Evolutionary conservation across 1,140 invertebrate genomes (phyloP).

Genomic region (Zaprionus tsacasi): DNA sequence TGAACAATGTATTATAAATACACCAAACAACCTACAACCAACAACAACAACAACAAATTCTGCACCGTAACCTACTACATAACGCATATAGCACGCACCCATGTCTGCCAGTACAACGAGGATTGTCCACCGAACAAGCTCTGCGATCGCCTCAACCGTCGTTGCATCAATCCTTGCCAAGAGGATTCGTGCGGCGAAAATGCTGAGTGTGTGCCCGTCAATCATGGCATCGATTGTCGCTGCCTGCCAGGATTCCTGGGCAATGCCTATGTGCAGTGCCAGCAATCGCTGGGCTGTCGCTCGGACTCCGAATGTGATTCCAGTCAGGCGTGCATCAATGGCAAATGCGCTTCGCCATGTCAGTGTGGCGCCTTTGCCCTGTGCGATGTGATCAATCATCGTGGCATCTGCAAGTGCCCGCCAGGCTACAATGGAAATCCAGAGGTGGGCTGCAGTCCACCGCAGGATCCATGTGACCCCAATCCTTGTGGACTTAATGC

Average conservation of each 20-base stretch:
- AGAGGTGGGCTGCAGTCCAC: slow-evolving; percentile 86
- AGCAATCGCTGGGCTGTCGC: slow-evolving; percentile 88
- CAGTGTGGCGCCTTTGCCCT: slow-evolving; percentile 90
- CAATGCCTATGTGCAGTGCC: slow-evolving; percentile 91
- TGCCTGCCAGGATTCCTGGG: slow-evolving; percentile 91
- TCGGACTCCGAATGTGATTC: slow-evolving; percentile 88
- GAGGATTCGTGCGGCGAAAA: slow-evolving; percentile 93
- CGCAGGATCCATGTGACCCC: slow-evolving; percentile 90
- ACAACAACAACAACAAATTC: slow-evolving; percentile 42
- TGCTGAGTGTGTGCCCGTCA: slow-evolving; percentile 90
- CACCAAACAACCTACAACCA: slow-evolving; percentile 50
- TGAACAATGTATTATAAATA: slow-evolving; percentile 65
- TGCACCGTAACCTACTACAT: slow-evolving; percentile 80
- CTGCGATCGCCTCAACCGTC: slow-evolving; percentile 92
- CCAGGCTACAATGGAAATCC: slow-evolving; percentile 91
- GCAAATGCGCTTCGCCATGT: slow-evolving; percentile 90
- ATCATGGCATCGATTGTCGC: slow-evolving; percentile 91
- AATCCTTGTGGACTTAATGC: slow-evolving; percentile 94
- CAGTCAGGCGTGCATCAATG: slow-evolving; percentile 90
- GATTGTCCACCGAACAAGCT: slow-evolving; percentile 93
- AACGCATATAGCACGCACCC: slow-evolving; percentile 85
- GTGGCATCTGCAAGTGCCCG: slow-evolving; percentile 90
- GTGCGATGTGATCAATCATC: slow-evolving; percentile 91
- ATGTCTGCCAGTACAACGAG: slow-evolving; percentile 95
- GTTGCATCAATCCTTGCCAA: slow-evolving; percentile 93